Percentiles rank a stretch among this genome's conserved stretches.
phyloP scores from a whole-genome alignment of 2,888 invertebrate genomes.

The Allophyes oxyacanthae region DNA sequence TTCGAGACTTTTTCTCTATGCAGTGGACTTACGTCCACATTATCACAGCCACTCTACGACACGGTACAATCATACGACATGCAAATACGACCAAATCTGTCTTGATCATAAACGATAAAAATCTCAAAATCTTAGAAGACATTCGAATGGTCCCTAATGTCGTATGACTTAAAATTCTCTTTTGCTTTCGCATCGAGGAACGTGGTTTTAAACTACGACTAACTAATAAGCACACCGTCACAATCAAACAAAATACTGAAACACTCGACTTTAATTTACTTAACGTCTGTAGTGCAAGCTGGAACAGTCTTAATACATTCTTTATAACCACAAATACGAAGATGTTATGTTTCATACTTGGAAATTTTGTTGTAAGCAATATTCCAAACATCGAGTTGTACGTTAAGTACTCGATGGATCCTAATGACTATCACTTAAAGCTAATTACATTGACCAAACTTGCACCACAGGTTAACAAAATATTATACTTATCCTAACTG shows the following conservation, averaged over 20 bases:
- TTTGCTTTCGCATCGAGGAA: constrained; percentile 52
- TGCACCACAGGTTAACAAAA: constrained; percentile 37
- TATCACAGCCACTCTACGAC: constrained; percentile 84
- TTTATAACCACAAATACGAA: constrained; percentile 23
- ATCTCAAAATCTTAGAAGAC: constrained; percentile 37
- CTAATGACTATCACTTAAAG: constrained; percentile 30
- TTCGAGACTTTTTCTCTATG: constrained; percentile 52
- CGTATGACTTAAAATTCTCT: constrained; percentile 39
- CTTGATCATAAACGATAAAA: constrained; percentile 21
- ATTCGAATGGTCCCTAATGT: constrained; percentile 27
- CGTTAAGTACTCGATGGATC: constrained; percentile 35
- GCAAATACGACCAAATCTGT: constrained; percentile 46
- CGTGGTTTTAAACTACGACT: constrained; percentile 45
- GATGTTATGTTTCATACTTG: constrained; percentile 19
- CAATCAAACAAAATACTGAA: constrained; percentile 74
- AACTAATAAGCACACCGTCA: constrained; percentile 54
- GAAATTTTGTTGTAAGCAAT: constrained; percentile 20
- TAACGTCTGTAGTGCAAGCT: constrained; percentile 53
- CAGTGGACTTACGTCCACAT: constrained; percentile 57
- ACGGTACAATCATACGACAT: constrained; percentile 65
- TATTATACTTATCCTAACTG: constrained; percentile 18
- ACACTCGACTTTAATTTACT: constrained; percentile 57
- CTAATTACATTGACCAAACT: constrained; percentile 35
- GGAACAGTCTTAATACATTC: constrained; percentile 44
- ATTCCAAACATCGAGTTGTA: constrained; percentile 24